Evolutionary conservation across 2,113 vertebrate species (phyloP).

Genomic region (Nestor notabilis): DNA sequence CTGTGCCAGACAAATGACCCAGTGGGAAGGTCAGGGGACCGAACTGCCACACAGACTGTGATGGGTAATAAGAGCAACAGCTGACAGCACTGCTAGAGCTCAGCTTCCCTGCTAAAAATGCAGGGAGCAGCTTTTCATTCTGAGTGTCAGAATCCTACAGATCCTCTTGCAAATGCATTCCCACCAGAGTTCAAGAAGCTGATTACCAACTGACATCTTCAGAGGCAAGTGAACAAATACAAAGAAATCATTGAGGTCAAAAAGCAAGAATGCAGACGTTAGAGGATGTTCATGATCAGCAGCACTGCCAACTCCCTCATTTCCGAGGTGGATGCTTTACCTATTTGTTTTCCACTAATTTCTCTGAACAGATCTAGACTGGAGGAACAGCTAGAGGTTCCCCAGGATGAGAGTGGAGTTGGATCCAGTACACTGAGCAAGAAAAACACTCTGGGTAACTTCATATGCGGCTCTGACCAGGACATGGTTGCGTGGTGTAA

Average conservation of each 20-base stretch:
- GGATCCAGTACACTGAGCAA: background rate
- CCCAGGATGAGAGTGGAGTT: background rate
- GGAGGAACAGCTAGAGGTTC: background rate
- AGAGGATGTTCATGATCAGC: background rate
- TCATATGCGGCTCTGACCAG: background rate
- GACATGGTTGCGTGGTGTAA: background rate
- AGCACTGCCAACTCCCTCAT: background rate
- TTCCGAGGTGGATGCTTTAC: background rate
- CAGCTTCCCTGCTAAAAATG: background rate
- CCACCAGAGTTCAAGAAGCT: background rate
- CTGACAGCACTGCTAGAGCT: background rate
- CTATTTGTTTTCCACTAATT: background rate
- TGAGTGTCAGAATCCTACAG: background rate
- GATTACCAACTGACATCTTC: background rate
- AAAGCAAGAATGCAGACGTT: background rate
- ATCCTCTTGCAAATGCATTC: background rate
- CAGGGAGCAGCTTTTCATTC: background rate
- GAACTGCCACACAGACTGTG: background rate
- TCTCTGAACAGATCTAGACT: background rate
- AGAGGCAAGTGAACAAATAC: background rate
- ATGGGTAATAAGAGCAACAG: background rate
- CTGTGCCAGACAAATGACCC: background rate
- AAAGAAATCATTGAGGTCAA: background rate
- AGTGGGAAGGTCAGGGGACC: background rate
- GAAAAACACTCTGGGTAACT: background rate